Conservation (phyloP, 2,888 invertebrate genomes). For the Minunthozetes semirufus region DNA sequence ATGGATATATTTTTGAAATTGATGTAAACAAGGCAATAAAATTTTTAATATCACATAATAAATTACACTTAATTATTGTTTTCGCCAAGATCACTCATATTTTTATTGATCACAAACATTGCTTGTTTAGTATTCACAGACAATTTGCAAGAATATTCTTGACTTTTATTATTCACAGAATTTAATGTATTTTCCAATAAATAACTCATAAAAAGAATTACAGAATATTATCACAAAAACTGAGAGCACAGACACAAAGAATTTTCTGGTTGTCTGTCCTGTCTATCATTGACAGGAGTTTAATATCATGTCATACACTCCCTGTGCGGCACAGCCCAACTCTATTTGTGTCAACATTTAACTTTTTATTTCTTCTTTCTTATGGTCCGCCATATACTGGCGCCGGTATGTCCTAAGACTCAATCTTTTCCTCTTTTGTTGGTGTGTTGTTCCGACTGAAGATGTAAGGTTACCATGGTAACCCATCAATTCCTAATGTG, state of each 20-base stretch:
- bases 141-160: too few relatives aligned
- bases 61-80: too few relatives aligned
- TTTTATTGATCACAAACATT: too few relatives aligned
- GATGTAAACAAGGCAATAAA: too few relatives aligned
- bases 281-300: too few relatives aligned
- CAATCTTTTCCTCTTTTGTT: neutral
- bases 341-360: neutral
- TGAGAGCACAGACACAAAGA: neutral
- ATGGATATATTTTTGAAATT: too few relatives aligned
- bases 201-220: too few relatives aligned
- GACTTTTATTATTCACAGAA: neutral
- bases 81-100: too few relatives aligned
- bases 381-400: neutral
- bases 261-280: neutral
- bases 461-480: neutral
- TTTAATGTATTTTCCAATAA: too few relatives aligned
- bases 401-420: slow-evolving; percentile 13
- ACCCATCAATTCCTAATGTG: slow-evolving; percentile 6
- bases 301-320: too few relatives aligned
- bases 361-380: neutral
- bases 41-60: too few relatives aligned
- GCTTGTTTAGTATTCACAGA: too few relatives aligned
- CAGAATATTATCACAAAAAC: neutral
- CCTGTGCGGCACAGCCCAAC: neutral
- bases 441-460: neutral